Conservation (phyloP, 2,797 vertebrate genomes). For the Pangasius sanitwongsei region DNA sequence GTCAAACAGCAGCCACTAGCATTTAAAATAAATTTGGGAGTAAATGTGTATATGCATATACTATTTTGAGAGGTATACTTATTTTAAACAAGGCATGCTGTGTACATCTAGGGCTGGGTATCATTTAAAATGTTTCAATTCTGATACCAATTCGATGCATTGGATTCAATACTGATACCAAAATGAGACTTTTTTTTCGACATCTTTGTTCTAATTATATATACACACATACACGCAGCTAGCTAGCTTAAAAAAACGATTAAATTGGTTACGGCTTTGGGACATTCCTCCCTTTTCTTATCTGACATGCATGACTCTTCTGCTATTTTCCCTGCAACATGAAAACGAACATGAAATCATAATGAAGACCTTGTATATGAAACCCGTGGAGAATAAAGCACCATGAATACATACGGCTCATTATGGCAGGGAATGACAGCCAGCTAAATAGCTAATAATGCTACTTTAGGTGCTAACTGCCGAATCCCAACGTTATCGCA, state of each 20-base stretch:
- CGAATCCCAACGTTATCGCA: not conserved
- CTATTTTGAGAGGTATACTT: not conserved
- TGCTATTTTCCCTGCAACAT: not conserved
- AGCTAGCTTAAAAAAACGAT: not conserved
- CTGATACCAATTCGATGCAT: not conserved
- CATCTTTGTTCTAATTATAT: not conserved
- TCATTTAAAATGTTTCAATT: not conserved
- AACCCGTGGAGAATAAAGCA: not conserved
- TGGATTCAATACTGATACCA: not conserved
- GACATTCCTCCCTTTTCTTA: not conserved
- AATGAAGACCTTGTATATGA: not conserved
- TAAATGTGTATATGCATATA: not conserved
- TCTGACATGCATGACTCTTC: too few relatives aligned
- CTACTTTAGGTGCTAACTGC: not conserved
- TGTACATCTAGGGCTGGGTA: not conserved
- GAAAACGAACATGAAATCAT: not conserved
- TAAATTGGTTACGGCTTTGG: not conserved
- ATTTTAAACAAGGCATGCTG: not conserved
- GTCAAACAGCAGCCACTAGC: slow-evolving; percentile 79
- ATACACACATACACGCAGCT: not conserved
- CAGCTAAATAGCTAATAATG: not conserved
- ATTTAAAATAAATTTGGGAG: slow-evolving; percentile 51
- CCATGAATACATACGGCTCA: not conserved
- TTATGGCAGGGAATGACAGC: not conserved
- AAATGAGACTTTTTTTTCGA: not conserved